A percentile compares a stretch with the other conserved stretches of the same genome.
phyloP scores from a whole-genome alignment of 2,797 vertebrate genomes.

The Numenius phaeopus region DNA sequence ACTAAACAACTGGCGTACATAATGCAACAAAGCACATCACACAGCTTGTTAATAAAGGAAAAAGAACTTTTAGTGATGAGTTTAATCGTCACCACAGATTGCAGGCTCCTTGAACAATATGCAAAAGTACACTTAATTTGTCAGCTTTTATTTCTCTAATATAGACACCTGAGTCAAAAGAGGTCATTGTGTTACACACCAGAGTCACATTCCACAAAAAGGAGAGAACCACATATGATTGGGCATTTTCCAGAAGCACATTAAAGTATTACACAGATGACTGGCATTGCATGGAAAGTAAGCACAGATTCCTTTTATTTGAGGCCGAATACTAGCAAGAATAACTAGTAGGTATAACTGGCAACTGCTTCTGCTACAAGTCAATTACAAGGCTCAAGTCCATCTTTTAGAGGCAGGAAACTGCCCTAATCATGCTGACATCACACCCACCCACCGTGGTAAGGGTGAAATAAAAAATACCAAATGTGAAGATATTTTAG shows the following conservation, averaged over 20 bases:
- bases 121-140: neutral
- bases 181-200: neutral
- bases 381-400: neutral
- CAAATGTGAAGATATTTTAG: neutral
- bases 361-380: neutral
- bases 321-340: neutral
- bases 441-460: neutral
- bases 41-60: neutral
- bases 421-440: neutral
- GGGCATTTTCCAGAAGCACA: neutral
- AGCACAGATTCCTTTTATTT: neutral
- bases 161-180: neutral
- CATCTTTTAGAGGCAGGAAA: neutral
- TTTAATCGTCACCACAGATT: neutral
- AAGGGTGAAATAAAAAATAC: neutral
- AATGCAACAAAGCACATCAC: neutral
- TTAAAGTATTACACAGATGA: neutral
- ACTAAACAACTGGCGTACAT: neutral
- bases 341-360: neutral
- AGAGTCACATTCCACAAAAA: neutral
- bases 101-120: neutral
- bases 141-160: neutral
- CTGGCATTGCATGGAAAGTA: neutral
- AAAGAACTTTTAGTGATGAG: neutral
- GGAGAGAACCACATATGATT: neutral